Evolutionary conservation across 1,140 invertebrate genomes (phyloP).

Genomic region (Drosophila arizonae): DNA sequence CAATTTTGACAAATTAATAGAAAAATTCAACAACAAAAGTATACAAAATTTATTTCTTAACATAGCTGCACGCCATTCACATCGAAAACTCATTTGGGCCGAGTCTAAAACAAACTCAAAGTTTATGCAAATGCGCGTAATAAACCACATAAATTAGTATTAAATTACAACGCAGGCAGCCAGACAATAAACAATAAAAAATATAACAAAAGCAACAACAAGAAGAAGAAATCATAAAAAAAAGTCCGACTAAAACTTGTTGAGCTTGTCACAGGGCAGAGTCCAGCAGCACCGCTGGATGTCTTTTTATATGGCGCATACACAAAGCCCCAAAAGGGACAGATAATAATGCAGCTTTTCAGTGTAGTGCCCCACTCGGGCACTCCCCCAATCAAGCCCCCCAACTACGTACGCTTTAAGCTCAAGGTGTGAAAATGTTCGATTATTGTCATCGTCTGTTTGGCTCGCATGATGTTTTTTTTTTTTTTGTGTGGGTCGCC

Average conservation of each 20-base stretch:
- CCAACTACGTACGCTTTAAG: conserved; percentile 61
- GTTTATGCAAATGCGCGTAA: conserved; percentile 72
- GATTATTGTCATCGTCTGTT: conserved; percentile 78
- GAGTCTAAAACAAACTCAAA: conserved; percentile 51
- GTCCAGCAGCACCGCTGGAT: conserved; percentile 52
- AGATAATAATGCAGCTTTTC: conserved; percentile 49
- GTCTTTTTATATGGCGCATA: conserved; percentile 50
- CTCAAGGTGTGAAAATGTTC: conserved; percentile 82
- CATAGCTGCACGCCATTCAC: conserved; percentile 57
- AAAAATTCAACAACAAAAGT: conserved; percentile 26
- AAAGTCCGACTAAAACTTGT: conserved; percentile 55
- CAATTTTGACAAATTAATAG: conserved; percentile 76
- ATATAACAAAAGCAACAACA: conserved; percentile 6
- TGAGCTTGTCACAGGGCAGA: conserved; percentile 43
- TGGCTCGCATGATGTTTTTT: not conserved
- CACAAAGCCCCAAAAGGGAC: conserved; percentile 48
- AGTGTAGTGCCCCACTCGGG: conserved; percentile 17
- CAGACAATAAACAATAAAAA: conserved; percentile 40
- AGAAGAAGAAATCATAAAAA: conserved; percentile 27
- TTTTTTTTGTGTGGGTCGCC: conserved; percentile 45
- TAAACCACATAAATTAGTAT: conserved; percentile 80
- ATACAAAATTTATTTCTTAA: conserved; percentile 25
- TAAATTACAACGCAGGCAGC: conserved; percentile 60
- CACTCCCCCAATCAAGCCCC: conserved; percentile 26
- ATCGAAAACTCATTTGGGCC: conserved; percentile 53